These are phyloP conservation scores for Epinotia brunnichana DNA, from an alignment of 2,888 invertebrate species.

Conservation along the genomic window DNA sequence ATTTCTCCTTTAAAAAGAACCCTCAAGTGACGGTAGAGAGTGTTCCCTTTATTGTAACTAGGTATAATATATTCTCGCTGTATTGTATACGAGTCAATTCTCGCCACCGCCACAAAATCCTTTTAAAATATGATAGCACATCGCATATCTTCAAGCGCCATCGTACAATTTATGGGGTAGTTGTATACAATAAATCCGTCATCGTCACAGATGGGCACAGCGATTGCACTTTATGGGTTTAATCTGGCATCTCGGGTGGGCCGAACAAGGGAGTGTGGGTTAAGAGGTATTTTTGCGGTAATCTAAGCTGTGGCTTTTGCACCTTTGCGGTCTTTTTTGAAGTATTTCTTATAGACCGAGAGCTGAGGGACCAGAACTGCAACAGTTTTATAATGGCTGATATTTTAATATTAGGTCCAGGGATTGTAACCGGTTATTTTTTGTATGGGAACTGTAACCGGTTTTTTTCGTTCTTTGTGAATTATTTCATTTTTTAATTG, in stretches of 20 bases:
- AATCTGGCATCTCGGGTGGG: slow-evolving; percentile 67
- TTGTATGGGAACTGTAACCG: no score
- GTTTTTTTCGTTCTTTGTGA: no score
- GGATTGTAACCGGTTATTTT: no score
- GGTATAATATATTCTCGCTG: background rate
- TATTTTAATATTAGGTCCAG: no score
- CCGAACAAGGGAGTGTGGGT: slow-evolving; percentile 57
- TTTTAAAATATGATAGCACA: slow-evolving; percentile 42
- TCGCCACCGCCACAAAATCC: slow-evolving; percentile 20
- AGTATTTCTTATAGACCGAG: background rate
- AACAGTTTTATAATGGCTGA: no score
- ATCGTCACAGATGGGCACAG: slow-evolving; percentile 53
- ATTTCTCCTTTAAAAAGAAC: background rate
- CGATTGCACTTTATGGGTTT: slow-evolving; percentile 53
- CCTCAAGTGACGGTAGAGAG: background rate
- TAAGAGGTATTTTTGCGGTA: slow-evolving; percentile 40
- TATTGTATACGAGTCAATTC: slow-evolving; percentile 14
- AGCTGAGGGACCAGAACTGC: no score
- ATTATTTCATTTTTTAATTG: no score
- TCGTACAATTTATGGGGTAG: slow-evolving; percentile 48
- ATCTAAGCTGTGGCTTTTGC: slow-evolving; percentile 37
- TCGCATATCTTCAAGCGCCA: slow-evolving; percentile 50
- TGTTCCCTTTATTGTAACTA: background rate
- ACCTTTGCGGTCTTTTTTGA: slow-evolving; percentile 18
- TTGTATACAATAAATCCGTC: slow-evolving; percentile 54